These are phyloP conservation scores for Nomada fucata DNA, from an alignment of 2,888 invertebrate genomes.

Conservation along the genomic window DNA sequence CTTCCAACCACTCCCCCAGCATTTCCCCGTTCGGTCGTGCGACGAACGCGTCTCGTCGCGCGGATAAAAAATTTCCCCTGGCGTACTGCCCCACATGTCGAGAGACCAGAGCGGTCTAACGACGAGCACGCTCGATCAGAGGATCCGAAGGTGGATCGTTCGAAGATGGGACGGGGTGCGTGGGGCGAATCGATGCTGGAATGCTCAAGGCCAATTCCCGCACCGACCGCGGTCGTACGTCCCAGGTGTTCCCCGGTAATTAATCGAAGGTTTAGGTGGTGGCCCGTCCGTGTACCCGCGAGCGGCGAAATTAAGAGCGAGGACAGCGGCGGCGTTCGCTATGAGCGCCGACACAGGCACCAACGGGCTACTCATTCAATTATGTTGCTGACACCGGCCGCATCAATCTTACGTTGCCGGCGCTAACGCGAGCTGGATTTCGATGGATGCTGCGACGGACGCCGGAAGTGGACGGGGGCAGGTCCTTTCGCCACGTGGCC, in stretches of 20 bases:
- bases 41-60: conserved; percentile 1
- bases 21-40: neutral
- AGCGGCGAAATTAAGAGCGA: conserved; percentile 77
- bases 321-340: conserved; percentile 69
- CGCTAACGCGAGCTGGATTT: conserved; percentile 70
- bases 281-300: conserved; percentile 64
- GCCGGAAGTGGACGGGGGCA: conserved; percentile 55
- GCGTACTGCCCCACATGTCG: neutral
- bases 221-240: conserved; percentile 54
- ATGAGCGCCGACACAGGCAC: conserved; percentile 71
- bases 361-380: conserved; percentile 81
- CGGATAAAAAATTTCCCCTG: neutral
- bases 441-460: conserved; percentile 56
- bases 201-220: conserved; percentile 67
- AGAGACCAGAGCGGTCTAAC: neutral
- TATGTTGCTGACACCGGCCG: conserved; percentile 81
- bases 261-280: conserved; percentile 78
- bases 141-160: neutral
- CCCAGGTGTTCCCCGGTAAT: conserved; percentile 78
- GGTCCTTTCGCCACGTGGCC: conserved; percentile 62
- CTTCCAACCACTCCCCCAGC: too few species aligned
- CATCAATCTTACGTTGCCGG: conserved; percentile 79
- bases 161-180: conserved; percentile 22
- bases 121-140: conserved; percentile 5
- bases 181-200: conserved; percentile 61